Conservation (phyloP, 2,888 invertebrate species). For the Calliopum simillimum region DNA sequence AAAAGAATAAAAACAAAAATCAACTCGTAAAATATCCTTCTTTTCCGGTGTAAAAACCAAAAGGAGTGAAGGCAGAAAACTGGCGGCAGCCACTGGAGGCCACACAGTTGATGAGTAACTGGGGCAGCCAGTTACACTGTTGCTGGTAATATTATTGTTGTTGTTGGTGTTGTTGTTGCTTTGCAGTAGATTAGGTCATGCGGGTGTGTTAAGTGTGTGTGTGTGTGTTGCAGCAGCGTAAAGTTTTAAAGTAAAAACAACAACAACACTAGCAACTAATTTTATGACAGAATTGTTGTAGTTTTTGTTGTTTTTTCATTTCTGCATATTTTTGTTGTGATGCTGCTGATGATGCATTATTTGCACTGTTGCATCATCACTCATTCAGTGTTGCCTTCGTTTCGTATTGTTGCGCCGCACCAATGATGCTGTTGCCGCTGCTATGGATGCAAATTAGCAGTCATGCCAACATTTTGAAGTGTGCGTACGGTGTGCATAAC, state of each 20-base stretch:
- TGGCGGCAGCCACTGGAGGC: neutral
- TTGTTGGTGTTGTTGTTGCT: neutral
- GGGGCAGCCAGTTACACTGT: constrained; percentile 4
- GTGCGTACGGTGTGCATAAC: constrained; percentile 26
- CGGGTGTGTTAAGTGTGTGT: constrained; percentile 19
- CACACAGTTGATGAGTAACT: constrained; percentile 26
- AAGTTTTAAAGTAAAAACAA: neutral
- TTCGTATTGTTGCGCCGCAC: no score
- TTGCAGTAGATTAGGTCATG: constrained; percentile 34
- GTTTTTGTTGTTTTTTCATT: constrained; percentile 5
- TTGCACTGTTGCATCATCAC: neutral
- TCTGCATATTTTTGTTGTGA: neutral
- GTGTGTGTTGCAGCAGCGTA: constrained; percentile 1
- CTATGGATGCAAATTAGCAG: no score
- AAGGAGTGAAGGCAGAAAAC: constrained; percentile 3
- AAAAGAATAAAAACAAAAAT: neutral
- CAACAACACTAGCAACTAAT: no score
- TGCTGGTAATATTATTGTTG: neutral
- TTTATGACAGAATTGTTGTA: constrained; percentile 2
- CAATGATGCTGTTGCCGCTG: no score
- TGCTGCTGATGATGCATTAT: constrained; percentile 15
- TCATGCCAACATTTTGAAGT: neutral
- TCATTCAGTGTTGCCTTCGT: no score
- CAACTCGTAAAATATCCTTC: constrained; percentile 24
- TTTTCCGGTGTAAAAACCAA: constrained; percentile 6